phyloP scores from a whole-genome alignment of 1,140 invertebrate genomes.

The Rhopalosiphum padi region DNA sequence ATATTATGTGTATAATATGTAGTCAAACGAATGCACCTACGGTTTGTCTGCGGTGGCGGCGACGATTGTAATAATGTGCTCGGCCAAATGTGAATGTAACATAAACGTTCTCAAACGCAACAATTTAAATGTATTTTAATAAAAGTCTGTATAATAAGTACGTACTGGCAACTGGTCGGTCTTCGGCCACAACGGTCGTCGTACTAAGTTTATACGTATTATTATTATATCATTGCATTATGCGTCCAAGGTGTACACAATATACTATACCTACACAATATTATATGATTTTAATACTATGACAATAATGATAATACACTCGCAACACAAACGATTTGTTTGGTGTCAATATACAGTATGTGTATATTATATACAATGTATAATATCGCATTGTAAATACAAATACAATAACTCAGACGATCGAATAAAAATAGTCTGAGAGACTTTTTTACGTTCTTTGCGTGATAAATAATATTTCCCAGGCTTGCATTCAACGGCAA shows the following conservation, averaged over 20 bases:
- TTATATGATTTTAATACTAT: not conserved
- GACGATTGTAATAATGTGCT: not conserved
- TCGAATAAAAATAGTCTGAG: not conserved
- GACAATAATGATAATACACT: not conserved
- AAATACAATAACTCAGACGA: not conserved
- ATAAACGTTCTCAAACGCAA: slow-evolving; percentile 1
- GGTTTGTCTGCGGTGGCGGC: not conserved
- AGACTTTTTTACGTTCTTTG: not conserved
- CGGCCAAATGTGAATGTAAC: not conserved
- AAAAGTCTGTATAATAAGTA: not conserved
- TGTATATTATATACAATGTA: not conserved
- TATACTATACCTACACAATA: not conserved
- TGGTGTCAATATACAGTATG: not conserved
- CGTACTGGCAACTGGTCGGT: not conserved
- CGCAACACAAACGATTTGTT: not conserved
- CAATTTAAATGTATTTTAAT: slow-evolving; percentile 7
- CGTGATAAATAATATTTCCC: not conserved
- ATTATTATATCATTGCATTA: not conserved
- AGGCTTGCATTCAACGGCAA: not conserved
- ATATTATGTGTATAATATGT: not conserved
- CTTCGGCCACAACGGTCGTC: not conserved
- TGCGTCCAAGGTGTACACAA: not conserved
- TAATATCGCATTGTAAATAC: not conserved
- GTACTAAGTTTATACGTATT: not conserved
- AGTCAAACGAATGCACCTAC: slow-evolving; percentile 20